Base-by-base conservation (phyloP, 2,888 invertebrate genomes). In the Pandemis cinnamomeana region DNA sequence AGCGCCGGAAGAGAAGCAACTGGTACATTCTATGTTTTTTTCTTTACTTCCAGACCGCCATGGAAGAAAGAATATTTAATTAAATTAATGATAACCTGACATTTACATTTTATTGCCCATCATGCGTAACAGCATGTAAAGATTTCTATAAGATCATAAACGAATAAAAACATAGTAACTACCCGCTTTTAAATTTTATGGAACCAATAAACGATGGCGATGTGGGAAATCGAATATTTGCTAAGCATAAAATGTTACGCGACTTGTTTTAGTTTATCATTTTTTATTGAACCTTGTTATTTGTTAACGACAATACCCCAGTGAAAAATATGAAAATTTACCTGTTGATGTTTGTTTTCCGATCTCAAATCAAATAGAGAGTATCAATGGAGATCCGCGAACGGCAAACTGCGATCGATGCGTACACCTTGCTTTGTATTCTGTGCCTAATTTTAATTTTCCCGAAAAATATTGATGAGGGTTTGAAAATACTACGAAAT, bases 131-230 rank as follows among this genome's bases (percentile, higher is more conserved):
- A 58, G n/a, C 27, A 5, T 20, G 5, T 10, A 27, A 58, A 27
- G 55, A 20, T 20, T 58, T 58, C 10, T 11, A 11, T 11, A 58
- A 58, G 27, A 58, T 27, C 51, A 51, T 6, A 27, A 27, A 27
- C 20, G 11, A 7, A 58, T 20, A 27, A 5, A 58, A 27, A 10
- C 27, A 5, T 27, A 11, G 20, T 58, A 58, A 20, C 27, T 58
- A 58, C 27, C 58, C 7, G 27, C 58, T 58, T 11, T 58, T 58
- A 58, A 55, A 58, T 58, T 58, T 58, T 58, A 58, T 58, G 4
- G 58, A 5, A 58, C 58, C 58, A 58, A 58, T 27, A 58, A 27
- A 27, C 4, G 27, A n/a, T 10, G 20, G 7, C 15, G 15, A 10
- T 58, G 5, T 27, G 5, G 27, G 27, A 8, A 58, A 58, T 27